These are phyloP conservation scores for Dipodomys ordii DNA, from an alignment of 2,113 vertebrate species.

Conservation along the genomic window DNA sequence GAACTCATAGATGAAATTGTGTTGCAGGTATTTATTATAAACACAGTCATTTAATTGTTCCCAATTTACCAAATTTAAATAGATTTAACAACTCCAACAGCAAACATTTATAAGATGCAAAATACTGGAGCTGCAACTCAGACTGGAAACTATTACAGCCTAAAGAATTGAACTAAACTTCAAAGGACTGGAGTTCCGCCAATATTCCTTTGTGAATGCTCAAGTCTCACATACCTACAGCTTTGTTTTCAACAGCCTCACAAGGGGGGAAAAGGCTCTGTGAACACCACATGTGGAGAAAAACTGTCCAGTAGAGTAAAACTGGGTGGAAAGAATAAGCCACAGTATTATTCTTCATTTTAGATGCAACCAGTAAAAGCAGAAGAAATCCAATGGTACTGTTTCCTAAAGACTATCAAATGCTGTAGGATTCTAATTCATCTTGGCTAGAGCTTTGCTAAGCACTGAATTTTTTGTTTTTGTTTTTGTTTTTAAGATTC, in stretches of 20 bases:
- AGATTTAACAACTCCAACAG: neutral
- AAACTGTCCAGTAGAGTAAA: neutral
- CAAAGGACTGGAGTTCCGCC: neutral
- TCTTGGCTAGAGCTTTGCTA: neutral
- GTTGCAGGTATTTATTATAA: neutral
- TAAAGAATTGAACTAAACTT: conserved; percentile 7
- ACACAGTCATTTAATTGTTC: neutral
- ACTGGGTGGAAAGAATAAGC: neutral
- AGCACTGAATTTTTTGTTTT: too few species aligned
- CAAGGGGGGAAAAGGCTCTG: neutral
- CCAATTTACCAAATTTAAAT: neutral
- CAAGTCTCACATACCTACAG: neutral
- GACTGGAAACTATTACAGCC: conserved; percentile 16
- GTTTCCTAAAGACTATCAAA: neutral
- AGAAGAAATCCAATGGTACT: neutral
- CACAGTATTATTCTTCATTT: neutral
- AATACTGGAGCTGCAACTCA: neutral
- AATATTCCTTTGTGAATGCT: neutral
- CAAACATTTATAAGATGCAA: conserved; percentile 12
- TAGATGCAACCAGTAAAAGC: neutral
- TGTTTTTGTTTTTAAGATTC: neutral
- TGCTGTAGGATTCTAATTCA: neutral
- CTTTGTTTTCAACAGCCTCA: neutral
- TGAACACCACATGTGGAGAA: neutral
- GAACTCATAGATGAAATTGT: neutral